Evolutionary conservation across 2,888 invertebrate genomes (phyloP), one percentile per base, ranked within the genome.

Genomic region (Papilio elwesi): DNA sequence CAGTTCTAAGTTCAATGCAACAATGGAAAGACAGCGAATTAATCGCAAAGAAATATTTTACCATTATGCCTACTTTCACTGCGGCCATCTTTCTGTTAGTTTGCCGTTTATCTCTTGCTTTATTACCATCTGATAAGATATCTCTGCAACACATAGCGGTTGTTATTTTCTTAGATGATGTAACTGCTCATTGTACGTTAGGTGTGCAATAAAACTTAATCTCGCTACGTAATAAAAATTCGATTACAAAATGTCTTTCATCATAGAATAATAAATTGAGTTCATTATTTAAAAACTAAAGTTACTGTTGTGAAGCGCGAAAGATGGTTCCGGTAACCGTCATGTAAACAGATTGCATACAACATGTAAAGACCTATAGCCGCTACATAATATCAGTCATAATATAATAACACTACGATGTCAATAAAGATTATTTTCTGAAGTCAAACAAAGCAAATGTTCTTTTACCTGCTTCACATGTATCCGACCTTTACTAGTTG

Each of bases 1-100:
- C 7, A 43, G 6, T 9, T 43, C 43, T 43, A 43, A 43, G 43
- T 43, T 9, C 2, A 57, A 36, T 0, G n/a, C 11, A 15, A 62
- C 43, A 62, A 62, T 62, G 38, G 43, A 62, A n/a, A 47, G 48
- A 15, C 10, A 64, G 11, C 9, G n/a, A 48, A 47, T 64, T 16
- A 48, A 12, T 51, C 43, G 63, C 69, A 16, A 53, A 66, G 62
- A 43, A 13, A 2, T 68, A 59, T 51, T 55, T 52, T 43, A 26
- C n/a, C 53, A 36, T 48, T 15, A 48, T 26, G 53, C 63, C 6
- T 52, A 64, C 64, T 64, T 48, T 43, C 26, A 64, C 48, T 70
- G 63, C 53, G 55, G 64, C 53, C 48, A 26, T 63, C 52, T 63
- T 36, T 62, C 43, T 62, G 68, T 67, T 47, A 12, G 68, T 43